These are phyloP conservation scores for Ctenicera cuprea DNA, from an alignment of 2,888 invertebrate species.

Conservation along the genomic window DNA sequence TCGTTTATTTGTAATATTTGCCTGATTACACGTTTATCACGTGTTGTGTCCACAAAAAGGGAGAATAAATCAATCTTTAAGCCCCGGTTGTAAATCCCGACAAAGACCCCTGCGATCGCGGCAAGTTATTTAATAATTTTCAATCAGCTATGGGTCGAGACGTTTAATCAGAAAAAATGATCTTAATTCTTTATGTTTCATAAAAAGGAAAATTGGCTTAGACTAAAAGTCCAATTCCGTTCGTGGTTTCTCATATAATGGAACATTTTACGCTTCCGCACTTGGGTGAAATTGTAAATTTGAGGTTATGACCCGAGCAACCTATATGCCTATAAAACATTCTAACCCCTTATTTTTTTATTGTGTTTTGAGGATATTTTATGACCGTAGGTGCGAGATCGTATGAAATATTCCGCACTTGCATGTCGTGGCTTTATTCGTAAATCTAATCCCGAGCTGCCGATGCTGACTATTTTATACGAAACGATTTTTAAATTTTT, in stretches of 20 bases:
- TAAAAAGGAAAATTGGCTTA: slow-evolving; percentile 28
- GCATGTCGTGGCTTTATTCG: slow-evolving; percentile 17
- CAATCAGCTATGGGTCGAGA: slow-evolving; percentile 7
- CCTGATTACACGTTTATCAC: slow-evolving; percentile 28
- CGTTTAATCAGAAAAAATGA: slow-evolving; percentile 22
- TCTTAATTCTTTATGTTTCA: slow-evolving; percentile 31
- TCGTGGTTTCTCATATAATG: slow-evolving; percentile 31
- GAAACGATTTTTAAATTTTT: not conserved
- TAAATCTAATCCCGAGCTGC: slow-evolving; percentile 7
- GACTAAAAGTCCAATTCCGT: slow-evolving; percentile 15
- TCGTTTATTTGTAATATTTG: slow-evolving; percentile 19
- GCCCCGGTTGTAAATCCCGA: slow-evolving; percentile 22
- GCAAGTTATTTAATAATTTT: slow-evolving; percentile 31
- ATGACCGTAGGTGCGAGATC: slow-evolving; percentile 26
- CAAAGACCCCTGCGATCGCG: slow-evolving; percentile 8
- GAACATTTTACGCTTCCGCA: slow-evolving; percentile 40
- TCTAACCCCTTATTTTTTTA: slow-evolving; percentile 36
- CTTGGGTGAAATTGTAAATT: slow-evolving; percentile 44
- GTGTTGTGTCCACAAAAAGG: slow-evolving; percentile 29
- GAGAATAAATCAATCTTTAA: slow-evolving; percentile 24
- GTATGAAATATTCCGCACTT: slow-evolving; percentile 35
- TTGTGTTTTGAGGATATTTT: slow-evolving; percentile 38
- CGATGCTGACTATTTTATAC: slow-evolving; percentile 22
- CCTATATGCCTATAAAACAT: slow-evolving; percentile 42
- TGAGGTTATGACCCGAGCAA: slow-evolving; percentile 34